These are phyloP conservation scores for Cydia amplana DNA, from an alignment of 1,140 invertebrate genomes.

Conservation along the genomic window DNA sequence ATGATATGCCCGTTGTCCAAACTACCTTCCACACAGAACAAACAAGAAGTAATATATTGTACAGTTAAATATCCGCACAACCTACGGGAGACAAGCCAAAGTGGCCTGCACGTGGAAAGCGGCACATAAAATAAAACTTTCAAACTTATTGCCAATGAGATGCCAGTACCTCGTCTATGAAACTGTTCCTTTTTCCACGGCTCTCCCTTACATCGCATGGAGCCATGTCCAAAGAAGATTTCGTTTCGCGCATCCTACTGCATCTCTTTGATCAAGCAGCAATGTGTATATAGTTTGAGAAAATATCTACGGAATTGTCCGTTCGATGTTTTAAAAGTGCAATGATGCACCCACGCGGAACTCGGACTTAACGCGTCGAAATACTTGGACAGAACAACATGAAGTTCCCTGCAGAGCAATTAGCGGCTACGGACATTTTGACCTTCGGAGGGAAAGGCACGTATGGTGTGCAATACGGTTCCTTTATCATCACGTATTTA, in stretches of 20 bases:
- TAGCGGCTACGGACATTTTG: slow-evolving; percentile 30
- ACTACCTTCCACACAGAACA: slow-evolving; percentile 5
- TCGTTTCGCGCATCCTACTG: neutral
- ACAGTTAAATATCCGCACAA: slow-evolving; percentile 24
- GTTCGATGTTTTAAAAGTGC: slow-evolving; percentile 36
- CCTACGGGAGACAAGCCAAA: slow-evolving; percentile 38
- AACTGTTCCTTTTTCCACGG: slow-evolving; percentile 17
- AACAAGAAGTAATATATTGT: slow-evolving; percentile 20
- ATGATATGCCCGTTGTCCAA: slow-evolving; percentile 22
- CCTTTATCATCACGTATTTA: slow-evolving; percentile 29
- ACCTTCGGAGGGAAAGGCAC: slow-evolving; percentile 10
- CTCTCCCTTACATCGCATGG: neutral
- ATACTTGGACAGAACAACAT: slow-evolving; percentile 24
- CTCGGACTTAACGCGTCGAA: slow-evolving; percentile 29
- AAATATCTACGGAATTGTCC: neutral
- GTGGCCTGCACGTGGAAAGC: slow-evolving; percentile 37
- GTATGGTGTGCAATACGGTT: neutral
- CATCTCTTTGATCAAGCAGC: neutral
- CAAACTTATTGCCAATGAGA: slow-evolving; percentile 40
- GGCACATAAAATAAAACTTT: slow-evolving; percentile 41
- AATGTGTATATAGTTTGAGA: slow-evolving; percentile 5
- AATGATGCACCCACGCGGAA: slow-evolving; percentile 42
- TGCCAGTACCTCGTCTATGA: slow-evolving; percentile 35
- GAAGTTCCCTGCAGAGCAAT: slow-evolving; percentile 32
- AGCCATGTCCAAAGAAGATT: neutral